Evolutionary conservation across 2,888 invertebrate species (phyloP), one percentile per base, ranked within the genome.

Genomic region (Scaptomyza tumidula): DNA sequence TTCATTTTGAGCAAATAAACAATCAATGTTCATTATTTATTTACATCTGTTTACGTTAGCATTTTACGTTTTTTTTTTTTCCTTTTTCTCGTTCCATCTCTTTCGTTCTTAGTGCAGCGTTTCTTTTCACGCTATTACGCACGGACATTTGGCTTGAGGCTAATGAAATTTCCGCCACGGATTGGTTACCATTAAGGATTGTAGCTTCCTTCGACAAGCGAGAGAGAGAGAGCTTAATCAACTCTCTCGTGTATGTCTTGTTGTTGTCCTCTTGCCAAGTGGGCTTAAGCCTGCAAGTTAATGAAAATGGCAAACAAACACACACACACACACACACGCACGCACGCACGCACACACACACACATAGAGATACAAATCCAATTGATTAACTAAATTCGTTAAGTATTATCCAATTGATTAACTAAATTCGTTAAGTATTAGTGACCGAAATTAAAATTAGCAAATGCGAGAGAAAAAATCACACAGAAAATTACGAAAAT

Each of bases 21-120:
- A 85, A 88, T 88, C 87, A 87, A 79, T 78, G 87, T 87, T 85
- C 76, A 87, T 87, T 85, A 85, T 87, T 85, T 85, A 82, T 85
- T 73, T 77, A 85, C 79, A 71, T 85, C 65, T 81, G 85, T 87
- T 85, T 86, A 76, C 76, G 70, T 78, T 71, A 68, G 66, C 64
- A 67, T 75, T 88, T 88, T 76, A 72, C 78, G 86, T 75, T 86
- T 69, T 73, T 57, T 48, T 53, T 53, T 33, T 37, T 45, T 7
- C 2, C 3, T 27, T 37, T 33, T 16, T 3, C 19, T 6, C 33
- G 14, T 16, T 19, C 35, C 6, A 5, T 37, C 37, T 39, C 7
- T 39, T 1, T n/a, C 37, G 14, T 33, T 11, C 9, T 0, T n/a
- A n/a, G 11, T 39, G 19, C n/a, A n/a, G n/a, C 13, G 9, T 24